Base-by-base conservation (phyloP, 2,113 vertebrate species). In the Daubentonia madagascariensis region DNA sequence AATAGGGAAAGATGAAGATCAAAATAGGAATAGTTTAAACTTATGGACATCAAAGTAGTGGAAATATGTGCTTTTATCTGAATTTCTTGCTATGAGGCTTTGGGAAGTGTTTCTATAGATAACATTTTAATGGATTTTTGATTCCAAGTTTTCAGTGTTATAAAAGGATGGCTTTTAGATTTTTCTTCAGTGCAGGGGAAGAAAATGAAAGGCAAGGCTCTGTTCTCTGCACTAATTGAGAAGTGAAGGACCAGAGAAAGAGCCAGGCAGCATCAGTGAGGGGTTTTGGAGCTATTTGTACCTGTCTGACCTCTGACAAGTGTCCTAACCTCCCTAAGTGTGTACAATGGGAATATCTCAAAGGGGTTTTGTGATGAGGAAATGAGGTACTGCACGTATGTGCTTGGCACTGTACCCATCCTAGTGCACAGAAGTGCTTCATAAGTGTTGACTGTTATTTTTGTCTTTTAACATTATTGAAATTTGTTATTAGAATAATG, bases 41-140 rank as follows among this genome's bases (percentile, higher is more conserved):
- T 32, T 16, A 40, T 22, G 61, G 50, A 79, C 48, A 85, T 75
- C 85, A 90, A 86, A 57, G 48, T 48, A 22, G 79, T 90, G 25
- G 70, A 70, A 61, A 76, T 35, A 59, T 9, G n/a, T 87, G 59
- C 52, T 85, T 84, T 95, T 73, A 65, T 63, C 67, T 75, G 78
- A 83, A 85, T 93, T 80, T 68, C 86, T 89, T 83, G 50, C 50
- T 63, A n/a, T 72, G 59, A 57, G 68, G n/a, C 83, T 94, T 83
- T 94, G 88, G 70, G 79, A 87, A 79, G 57, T 78, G 52, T 94
- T 96, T 83, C 91, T 92, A 4, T 59, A 65, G 75, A 57, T 93
- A 85, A 91, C 30, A 91, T 91, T 86, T 94, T 94, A 93, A 91
- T 85, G 18, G 63, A 57, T 70, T 95, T 93, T 92, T 79, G 57